A percentile compares a stretch with the other conserved stretches of the same genome.
phyloP scores from a whole-genome alignment of 2,888 invertebrate species.

The Liodrosophila aerea region DNA sequence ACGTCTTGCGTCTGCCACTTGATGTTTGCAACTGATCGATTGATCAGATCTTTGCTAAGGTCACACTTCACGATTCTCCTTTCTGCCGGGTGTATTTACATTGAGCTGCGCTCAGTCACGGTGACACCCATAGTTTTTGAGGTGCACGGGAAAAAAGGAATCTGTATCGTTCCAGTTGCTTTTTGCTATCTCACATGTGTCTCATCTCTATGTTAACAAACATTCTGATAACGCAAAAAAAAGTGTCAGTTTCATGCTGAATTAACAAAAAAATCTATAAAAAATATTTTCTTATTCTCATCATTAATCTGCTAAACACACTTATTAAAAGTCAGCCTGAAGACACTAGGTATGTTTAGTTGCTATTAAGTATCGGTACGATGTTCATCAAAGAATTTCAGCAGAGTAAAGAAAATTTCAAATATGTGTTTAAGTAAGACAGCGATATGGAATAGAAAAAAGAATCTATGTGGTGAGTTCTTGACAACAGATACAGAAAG shows the following conservation, averaged over 20 bases:
- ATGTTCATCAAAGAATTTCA: too few species aligned
- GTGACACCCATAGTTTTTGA: conserved; percentile 19
- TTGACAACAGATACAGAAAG: too few species aligned
- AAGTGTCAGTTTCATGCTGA: neutral
- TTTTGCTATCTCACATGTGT: conserved; percentile 25
- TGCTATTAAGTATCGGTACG: too few species aligned
- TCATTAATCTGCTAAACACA: too few species aligned
- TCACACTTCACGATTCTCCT: neutral
- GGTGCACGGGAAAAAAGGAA: conserved; percentile 49
- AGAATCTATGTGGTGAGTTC: too few species aligned
- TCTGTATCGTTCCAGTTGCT: conserved; percentile 34
- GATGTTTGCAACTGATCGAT: conserved; percentile 6
- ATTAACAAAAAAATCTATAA: conserved; percentile 2
- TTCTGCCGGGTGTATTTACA: conserved; percentile 35
- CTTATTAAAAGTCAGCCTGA: too few species aligned
- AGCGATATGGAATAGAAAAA: too few species aligned
- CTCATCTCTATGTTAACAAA: conserved; percentile 19
- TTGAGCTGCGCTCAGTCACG: conserved; percentile 42
- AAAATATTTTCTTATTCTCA: too few species aligned
- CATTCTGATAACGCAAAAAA: conserved; percentile 14
- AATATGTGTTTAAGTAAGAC: too few species aligned
- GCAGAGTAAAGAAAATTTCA: too few species aligned
- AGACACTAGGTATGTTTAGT: too few species aligned
- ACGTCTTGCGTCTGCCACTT: conserved; percentile 29
- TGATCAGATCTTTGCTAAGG: conserved; percentile 16